phyloP scores from a whole-genome alignment of 2,888 invertebrate genomes.

The Chrysina gloriosa region DNA sequence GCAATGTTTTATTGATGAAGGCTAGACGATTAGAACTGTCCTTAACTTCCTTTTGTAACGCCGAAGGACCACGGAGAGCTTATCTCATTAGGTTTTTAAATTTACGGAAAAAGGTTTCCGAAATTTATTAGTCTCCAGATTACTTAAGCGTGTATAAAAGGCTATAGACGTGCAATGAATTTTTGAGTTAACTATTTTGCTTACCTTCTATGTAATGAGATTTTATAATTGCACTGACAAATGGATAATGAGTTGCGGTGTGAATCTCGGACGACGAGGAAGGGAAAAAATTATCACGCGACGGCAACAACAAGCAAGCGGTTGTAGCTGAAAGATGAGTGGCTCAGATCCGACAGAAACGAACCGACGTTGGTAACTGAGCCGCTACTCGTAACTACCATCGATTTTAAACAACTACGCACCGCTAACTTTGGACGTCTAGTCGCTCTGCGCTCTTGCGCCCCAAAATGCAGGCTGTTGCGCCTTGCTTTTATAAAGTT shows the following conservation, averaged over 20 bases:
- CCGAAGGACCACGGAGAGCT: slow-evolving; percentile 33
- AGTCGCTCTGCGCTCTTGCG: slow-evolving; percentile 54
- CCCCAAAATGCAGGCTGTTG: slow-evolving; percentile 56
- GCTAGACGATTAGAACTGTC: slow-evolving; percentile 43
- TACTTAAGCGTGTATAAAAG: slow-evolving; percentile 7
- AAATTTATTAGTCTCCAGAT: slow-evolving; percentile 34
- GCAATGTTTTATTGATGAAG: slow-evolving; percentile 53
- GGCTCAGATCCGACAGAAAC: slow-evolving; percentile 47
- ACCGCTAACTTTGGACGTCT: slow-evolving; percentile 48
- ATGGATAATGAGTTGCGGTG: slow-evolving; percentile 27
- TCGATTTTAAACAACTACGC: slow-evolving; percentile 61
- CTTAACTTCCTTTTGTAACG: slow-evolving; percentile 24
- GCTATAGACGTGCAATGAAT: slow-evolving; percentile 3
- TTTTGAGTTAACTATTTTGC: slow-evolving; percentile 15
- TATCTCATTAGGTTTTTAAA: slow-evolving; percentile 46
- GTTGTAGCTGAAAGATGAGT: slow-evolving; percentile 29
- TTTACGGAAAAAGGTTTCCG: slow-evolving; percentile 36
- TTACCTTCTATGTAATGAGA: slow-evolving; percentile 36
- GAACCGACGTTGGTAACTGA: slow-evolving; percentile 59
- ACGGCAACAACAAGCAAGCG: slow-evolving; percentile 33
- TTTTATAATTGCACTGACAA: slow-evolving; percentile 36
- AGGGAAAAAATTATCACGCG: slow-evolving; percentile 32
- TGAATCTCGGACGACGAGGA: slow-evolving; percentile 14
- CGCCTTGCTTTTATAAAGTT: slow-evolving; percentile 53
- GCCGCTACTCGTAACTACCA: slow-evolving; percentile 56